Conservation (phyloP, 1,140 invertebrate genomes). For the Drosophila burlai region DNA sequence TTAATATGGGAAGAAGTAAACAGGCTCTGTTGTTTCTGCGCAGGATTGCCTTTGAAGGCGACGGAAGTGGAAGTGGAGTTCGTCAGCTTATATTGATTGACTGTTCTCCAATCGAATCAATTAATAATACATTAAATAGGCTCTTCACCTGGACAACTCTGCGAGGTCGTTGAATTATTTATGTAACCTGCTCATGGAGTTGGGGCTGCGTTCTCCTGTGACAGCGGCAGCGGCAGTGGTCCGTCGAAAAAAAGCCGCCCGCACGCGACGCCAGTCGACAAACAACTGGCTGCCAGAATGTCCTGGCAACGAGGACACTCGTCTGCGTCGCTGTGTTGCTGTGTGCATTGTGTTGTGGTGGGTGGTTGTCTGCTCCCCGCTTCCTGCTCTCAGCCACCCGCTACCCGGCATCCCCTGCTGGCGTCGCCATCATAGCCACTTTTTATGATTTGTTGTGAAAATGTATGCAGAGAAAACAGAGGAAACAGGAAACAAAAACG, state of each 20-base stretch:
- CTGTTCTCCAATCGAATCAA: constrained; percentile 29
- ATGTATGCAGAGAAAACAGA: constrained; percentile 77
- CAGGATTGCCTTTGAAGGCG: constrained; percentile 54
- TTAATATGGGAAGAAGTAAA: constrained; percentile 68
- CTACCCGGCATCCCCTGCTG: constrained; percentile 17
- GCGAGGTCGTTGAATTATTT: constrained; percentile 50
- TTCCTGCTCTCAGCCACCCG: constrained; percentile 2
- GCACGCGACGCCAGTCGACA: constrained; percentile 77
- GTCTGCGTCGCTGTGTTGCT: constrained; percentile 42
- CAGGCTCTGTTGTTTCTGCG: constrained; percentile 62
- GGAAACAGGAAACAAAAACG: constrained; percentile 54
- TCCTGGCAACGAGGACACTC: constrained; percentile 61
- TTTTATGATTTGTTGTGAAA: constrained; percentile 83
- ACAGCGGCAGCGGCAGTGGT: neutral
- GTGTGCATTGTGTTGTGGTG: constrained; percentile 30
- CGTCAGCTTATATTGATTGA: constrained; percentile 61
- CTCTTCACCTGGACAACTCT: constrained; percentile 37
- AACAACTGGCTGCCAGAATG: constrained; percentile 70
- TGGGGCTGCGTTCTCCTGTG: constrained; percentile 15
- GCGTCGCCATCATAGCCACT: constrained; percentile 57
- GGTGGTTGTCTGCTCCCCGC: constrained; percentile 36
- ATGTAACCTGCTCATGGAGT: constrained; percentile 49
- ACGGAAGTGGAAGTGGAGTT: constrained; percentile 45
- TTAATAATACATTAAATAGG: constrained; percentile 51
- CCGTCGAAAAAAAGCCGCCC: constrained; percentile 55